These are phyloP conservation scores for Rousettus madagascariensis DNA, from an alignment of 2,797 vertebrate species.

Conservation along the genomic window DNA sequence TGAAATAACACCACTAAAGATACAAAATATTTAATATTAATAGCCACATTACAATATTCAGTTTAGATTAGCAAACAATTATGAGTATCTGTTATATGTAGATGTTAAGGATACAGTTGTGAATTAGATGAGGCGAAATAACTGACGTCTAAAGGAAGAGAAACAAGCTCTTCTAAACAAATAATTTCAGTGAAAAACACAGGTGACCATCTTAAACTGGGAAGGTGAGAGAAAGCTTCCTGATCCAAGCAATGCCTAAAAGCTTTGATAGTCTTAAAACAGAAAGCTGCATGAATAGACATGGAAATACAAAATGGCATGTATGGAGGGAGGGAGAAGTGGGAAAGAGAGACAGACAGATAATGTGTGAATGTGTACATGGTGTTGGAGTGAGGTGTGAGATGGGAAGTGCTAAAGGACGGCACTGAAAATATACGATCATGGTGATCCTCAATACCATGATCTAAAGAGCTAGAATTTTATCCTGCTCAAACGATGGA, in stretches of 20 bases:
- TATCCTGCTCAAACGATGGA: background rate
- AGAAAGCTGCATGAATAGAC: background rate
- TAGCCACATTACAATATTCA: background rate
- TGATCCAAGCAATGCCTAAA: background rate
- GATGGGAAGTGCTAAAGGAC: background rate
- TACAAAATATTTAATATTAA: background rate
- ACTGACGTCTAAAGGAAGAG: background rate
- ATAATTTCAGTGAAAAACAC: background rate
- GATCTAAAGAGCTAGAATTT: background rate
- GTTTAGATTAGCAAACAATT: background rate
- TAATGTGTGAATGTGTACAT: background rate
- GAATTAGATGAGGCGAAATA: background rate
- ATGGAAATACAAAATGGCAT: background rate
- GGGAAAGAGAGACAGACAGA: background rate
- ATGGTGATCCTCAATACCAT: background rate
- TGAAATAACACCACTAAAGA: background rate
- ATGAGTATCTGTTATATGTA: background rate
- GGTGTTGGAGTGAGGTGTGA: background rate
- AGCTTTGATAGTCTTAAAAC: background rate
- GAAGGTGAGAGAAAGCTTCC: background rate
- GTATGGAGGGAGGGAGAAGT: too few species aligned
- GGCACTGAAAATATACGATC: background rate
- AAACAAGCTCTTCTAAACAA: constrained; percentile 27
- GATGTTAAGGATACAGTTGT: background rate
- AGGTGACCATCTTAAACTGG: background rate